Base-by-base conservation (phyloP, 1,140 invertebrate species). In the Papilio glaucus region DNA sequence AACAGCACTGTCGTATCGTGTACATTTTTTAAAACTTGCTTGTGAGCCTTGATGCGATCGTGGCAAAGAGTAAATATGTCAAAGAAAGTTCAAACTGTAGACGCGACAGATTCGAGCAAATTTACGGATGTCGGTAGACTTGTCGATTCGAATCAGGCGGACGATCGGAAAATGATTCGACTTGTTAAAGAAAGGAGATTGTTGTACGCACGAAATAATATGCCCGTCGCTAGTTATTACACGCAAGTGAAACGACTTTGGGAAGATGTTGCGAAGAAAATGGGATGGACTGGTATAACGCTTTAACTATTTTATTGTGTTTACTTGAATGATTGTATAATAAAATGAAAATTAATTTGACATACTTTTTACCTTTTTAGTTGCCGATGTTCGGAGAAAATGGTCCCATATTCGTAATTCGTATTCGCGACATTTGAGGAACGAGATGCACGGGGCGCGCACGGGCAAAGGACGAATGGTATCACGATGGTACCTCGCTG, bases 321-420 rank as follows among this genome's bases (percentile, higher is more conserved):
- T n/a, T 62, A 61, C 37, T 21, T 42, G 9, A 7, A 61, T 68
- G 42, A 0, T 26, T 57, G 4, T 8, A 8, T 21, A 49, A 8
- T 1, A 12, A 4, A 12, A 21, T 13, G 6, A 33, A 33, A 33
- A 33, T n/a, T 6, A 33, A 24, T 24, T 15, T 26, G 10, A 57
- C 9, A 9, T 57, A 24, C 24, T 57, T 8, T 57, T 57, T 24
- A 26, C 12, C 1, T 24, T 65, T 69, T n/a, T 75, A 92, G 90
- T 92, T 61, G 81, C 86, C 33, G 89, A 92, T 65, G 90, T 90
- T 18, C 83, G 89, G 1, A 77, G 90, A 63, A 92, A 92, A 77
- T 93, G 90, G 90, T 93, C 90, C 5, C 90, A 93, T 83, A 87
- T 93, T 73, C 85, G 90, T 75, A 93, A 93, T 84, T 93, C 90